Evolutionary conservation across 2,113 vertebrate species (phyloP).

Genomic region (Callorhinus ursinus): DNA sequence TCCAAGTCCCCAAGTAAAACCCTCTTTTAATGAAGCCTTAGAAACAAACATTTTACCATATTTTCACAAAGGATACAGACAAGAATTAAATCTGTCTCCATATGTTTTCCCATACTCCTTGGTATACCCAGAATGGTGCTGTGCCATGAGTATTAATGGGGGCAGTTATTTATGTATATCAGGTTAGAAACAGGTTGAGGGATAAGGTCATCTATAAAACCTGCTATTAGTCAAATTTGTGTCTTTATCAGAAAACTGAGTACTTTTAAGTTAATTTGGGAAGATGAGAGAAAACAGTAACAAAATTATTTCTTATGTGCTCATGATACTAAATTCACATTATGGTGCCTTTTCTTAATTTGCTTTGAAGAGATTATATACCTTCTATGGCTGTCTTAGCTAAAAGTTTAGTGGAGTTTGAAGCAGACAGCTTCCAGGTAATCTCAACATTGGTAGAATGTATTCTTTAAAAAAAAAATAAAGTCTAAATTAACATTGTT

Average conservation of each 20-base stretch:
- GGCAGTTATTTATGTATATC: background rate
- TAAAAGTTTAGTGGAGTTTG: slow-evolving; percentile 15
- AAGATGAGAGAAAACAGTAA: background rate
- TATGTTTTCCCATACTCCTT: background rate
- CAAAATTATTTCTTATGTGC: slow-evolving; percentile 31
- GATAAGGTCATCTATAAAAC: background rate
- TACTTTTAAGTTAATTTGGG: slow-evolving; percentile 33
- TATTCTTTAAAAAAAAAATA: slow-evolving; percentile 28
- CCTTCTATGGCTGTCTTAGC: background rate
- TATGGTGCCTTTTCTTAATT: slow-evolving; percentile 31
- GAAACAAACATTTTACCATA: slow-evolving; percentile 43
- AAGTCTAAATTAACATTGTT: slow-evolving; percentile 44
- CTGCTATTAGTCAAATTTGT: slow-evolving; percentile 26
- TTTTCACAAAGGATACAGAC: slow-evolving; percentile 27
- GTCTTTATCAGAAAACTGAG: slow-evolving; percentile 17
- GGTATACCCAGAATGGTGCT: background rate
- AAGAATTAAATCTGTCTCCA: background rate
- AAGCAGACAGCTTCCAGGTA: background rate
- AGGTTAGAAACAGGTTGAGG: background rate
- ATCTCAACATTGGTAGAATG: slow-evolving; percentile 30
- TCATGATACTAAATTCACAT: slow-evolving; percentile 33
- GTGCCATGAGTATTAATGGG: background rate
- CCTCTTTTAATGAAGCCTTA: slow-evolving; percentile 10
- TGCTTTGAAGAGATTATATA: background rate
- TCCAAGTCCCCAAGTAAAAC: slow-evolving; percentile 20